These are phyloP conservation scores for Pseudomyrmex pallidus DNA, from an alignment of 1,140 invertebrate genomes.

Conservation along the genomic window DNA sequence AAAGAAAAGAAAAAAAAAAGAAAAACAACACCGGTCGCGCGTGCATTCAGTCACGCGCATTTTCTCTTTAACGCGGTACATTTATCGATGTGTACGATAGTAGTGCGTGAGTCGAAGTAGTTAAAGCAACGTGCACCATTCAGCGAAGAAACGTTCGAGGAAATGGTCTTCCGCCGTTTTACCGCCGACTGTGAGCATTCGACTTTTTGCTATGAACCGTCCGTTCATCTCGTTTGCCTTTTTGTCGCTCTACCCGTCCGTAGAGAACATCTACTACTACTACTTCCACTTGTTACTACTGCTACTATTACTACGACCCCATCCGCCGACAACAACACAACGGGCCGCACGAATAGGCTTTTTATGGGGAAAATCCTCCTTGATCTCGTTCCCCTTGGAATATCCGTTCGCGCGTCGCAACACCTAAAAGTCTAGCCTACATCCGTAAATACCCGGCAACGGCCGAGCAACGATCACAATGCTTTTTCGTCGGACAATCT, in stretches of 20 bases:
- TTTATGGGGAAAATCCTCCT: slow-evolving; percentile 43
- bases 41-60: slow-evolving; percentile 1
- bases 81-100: slow-evolving; percentile 38
- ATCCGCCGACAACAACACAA: slow-evolving; percentile 33
- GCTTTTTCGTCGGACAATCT: background rate
- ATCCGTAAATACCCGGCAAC: background rate
- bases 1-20: background rate
- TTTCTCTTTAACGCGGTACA: slow-evolving; percentile 50
- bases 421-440: slow-evolving; percentile 5
- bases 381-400: background rate
- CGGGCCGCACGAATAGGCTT: slow-evolving; percentile 45
- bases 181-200: slow-evolving; percentile 70
- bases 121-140: slow-evolving; percentile 64
- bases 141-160: slow-evolving; percentile 76
- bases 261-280: no score
- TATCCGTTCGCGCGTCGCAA: slow-evolving; percentile 6
- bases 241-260: slow-evolving; percentile 62
- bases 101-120: slow-evolving; percentile 65
- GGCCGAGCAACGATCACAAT: background rate
- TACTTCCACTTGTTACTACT: slow-evolving; percentile 36
- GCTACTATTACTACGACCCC: slow-evolving; percentile 33
- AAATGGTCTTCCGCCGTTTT: slow-evolving; percentile 80
- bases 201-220: slow-evolving; percentile 62
- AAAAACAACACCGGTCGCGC: background rate
- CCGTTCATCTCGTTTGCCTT: slow-evolving; percentile 69